Percentiles rank a stretch among this genome's conserved stretches.
phyloP scores from a whole-genome alignment of 2,113 vertebrate species.

The Oenanthe melanoleuca region DNA sequence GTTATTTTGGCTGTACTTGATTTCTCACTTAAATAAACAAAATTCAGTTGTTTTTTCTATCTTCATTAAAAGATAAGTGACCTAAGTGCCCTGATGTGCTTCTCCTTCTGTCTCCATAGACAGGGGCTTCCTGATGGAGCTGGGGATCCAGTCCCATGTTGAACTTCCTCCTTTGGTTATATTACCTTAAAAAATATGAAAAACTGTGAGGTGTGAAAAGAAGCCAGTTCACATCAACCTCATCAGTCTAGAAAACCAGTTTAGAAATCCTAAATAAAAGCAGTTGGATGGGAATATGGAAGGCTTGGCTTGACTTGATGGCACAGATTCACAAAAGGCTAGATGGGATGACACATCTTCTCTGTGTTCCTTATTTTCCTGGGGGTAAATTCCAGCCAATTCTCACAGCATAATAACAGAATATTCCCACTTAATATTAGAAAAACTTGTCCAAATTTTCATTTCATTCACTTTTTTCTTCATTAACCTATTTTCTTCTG shows the following conservation, averaged over 20 bases:
- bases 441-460: neutral
- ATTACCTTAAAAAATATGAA: neutral
- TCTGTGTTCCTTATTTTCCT: neutral
- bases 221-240: neutral
- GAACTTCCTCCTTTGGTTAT: neutral
- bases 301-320: neutral
- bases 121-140: neutral
- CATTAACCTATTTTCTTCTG: neutral
- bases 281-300: neutral
- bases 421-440: neutral
- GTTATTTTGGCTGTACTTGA: neutral
- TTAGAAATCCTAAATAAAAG: neutral
- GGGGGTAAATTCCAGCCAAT: neutral
- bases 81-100: neutral
- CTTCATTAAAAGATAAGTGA: neutral
- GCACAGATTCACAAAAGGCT: neutral
- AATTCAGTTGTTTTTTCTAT: neutral
- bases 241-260: neutral
- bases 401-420: neutral
- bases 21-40: neutral
- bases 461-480: neutral
- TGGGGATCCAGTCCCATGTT: neutral
- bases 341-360: neutral
- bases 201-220: neutral
- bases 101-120: neutral